Evolutionary conservation across 1,140 invertebrate species (phyloP), one percentile per base, ranked within the genome.

Genomic region (Psix sp.): DNA sequence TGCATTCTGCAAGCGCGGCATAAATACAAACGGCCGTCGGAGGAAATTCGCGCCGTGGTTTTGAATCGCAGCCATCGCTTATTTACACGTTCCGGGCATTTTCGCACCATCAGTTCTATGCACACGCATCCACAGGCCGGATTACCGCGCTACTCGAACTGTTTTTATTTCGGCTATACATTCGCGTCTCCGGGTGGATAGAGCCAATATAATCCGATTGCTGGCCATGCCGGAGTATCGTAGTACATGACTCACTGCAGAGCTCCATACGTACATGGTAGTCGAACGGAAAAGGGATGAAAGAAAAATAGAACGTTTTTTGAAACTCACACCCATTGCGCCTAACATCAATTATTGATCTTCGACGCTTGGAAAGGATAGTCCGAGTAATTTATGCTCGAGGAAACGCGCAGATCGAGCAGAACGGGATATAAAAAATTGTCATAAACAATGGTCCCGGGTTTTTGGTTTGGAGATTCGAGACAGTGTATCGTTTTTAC

Each of bases 41-140:
- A 73, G 60, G 68, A 59, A 73, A 73, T 65, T 65, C 51, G 48
- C 49, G 7, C 26, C 46, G 71, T 62, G 71, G 71, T 56, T 74
- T 60, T 59, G 62, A 65, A 73, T 66, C 60, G 60, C 52, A 43
- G 54, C 43, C 67, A 67, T 62, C 54, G 54, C 63, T 74, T 67
- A 67, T 74, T 74, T 67, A 67, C 63, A 74, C 57, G 71, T 74
- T 68, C 56, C 63, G 46, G 71, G 42, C 57, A 60, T 74, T 74
- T 63, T 74, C 63, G 63, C 54, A 39, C 60, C 51, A 59, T 67
- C 62, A 39, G 56, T 59, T 74, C 33, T 54, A 38, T 75, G 65
- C 65, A 75, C 33, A 45, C 42, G 71, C 63, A 62, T 68, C 51
- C 63, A 51, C 56, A 20, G 20, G 3, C 17, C 52, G 72, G 65